phyloP scores from a whole-genome alignment of 2,797 vertebrate species.

The Heliangelus exortis region DNA sequence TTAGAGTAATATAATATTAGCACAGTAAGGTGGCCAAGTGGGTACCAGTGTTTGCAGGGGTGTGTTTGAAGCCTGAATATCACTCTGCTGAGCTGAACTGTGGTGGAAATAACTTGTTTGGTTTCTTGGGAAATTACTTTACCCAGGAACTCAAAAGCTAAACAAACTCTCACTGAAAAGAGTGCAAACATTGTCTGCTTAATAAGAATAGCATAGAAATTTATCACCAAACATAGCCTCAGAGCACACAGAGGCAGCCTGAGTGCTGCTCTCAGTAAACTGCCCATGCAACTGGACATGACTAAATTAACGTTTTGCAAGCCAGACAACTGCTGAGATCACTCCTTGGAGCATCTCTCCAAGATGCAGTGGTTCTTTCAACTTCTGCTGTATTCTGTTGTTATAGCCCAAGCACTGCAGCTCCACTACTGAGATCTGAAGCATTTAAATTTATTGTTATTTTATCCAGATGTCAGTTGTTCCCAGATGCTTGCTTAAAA shows the following conservation, averaged over 20 bases:
- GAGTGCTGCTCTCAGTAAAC: not conserved
- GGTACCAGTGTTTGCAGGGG: accelerated
- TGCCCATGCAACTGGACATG: accelerated
- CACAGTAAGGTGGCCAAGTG: not conserved
- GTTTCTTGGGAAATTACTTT: not conserved
- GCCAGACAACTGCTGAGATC: not conserved
- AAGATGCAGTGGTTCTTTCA: not conserved
- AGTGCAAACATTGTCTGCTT: not conserved
- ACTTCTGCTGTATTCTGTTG: not conserved
- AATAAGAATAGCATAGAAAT: not conserved
- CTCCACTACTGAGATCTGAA: not conserved
- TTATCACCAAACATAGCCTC: not conserved
- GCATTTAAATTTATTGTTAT: not conserved
- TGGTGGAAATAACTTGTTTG: not conserved
- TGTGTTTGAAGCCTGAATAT: not conserved
- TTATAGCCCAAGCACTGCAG: not conserved
- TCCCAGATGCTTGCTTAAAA: not conserved
- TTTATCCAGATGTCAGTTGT: not conserved
- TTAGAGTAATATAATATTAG: not conserved
- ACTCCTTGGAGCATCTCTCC: not conserved
- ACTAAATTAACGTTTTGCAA: not conserved
- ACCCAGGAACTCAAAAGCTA: not conserved
- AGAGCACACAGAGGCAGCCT: not conserved
- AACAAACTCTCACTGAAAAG: not conserved
- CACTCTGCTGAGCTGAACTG: not conserved